Base-by-base conservation (phyloP, 2,888 invertebrate species). In the Sclerodermus sp. region DNA sequence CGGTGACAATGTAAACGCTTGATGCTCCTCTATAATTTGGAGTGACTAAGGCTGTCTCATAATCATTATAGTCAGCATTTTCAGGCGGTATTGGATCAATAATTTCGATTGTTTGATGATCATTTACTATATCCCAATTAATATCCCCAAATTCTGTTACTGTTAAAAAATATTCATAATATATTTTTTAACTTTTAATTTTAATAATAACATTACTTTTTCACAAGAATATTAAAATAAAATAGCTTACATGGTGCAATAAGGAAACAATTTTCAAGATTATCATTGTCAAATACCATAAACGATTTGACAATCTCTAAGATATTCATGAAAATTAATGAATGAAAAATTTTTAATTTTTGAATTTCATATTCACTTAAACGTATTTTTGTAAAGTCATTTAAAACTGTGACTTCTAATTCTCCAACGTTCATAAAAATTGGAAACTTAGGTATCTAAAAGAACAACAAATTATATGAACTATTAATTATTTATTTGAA, bases 21-120 rank as follows among this genome's bases (percentile, higher is more conserved):
- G 58, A 41, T 10, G 64, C 64, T 4, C 58, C 53, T 61, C 88
- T 81, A 74, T 97, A 97, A 86, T 91, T 93, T 0, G 96, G 96
- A 52, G 87, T 86, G 1, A 98, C 89, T 0, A 98, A 86, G 38
- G 85, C 84, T 61, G 89, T 82, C 23, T 85, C 79, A 73, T 89
- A 93, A 15, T 82, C 82, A 32, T 86, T 83, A 9, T 81, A 76
- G 0, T 79, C 79, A 9, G 90, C 86, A 0, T 70, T 54, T 42
- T 86, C 73, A 0, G 83, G 81, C 14, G 76, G 70, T 0, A 65
- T 62, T 2, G 72, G 63, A 31, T 47, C 15, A 0, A 81, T 64
- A 1, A 79, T 75, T 6, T 76, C 76, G 29, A 87, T 71, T 1
- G 76, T 66, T 31, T 79, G 79, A 58, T 86, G 79, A 0, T 76